Base-by-base conservation (phyloP, 2,888 invertebrate species). In the Drosophila ustulata region DNA sequence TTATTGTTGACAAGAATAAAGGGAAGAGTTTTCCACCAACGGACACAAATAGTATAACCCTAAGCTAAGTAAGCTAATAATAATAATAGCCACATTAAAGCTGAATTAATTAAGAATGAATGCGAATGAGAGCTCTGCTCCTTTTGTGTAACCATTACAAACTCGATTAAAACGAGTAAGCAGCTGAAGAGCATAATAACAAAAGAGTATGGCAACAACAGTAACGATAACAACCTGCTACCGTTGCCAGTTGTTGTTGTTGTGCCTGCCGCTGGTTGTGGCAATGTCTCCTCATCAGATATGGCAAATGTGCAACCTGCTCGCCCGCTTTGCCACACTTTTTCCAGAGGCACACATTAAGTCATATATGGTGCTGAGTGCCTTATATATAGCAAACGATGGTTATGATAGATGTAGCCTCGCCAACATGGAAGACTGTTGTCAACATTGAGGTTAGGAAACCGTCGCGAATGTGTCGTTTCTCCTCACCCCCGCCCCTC, bases 361-460 rank as follows among this genome's bases (percentile, higher is more conserved):
- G 34, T 78, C 75, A 58, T 78, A 78, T 78, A 75, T 78, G 75
- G 75, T 9, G 30, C 39, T 43, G 56, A 65, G 63, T 57, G 63
- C 63, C 62, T 56, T 57, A 74, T 30, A 30, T 26, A 46, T 26
- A 45, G 32, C 45, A 34, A 77, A 77, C 62, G 56, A 66, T 65
- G 32, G 39, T 37, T 39, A 43, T 59, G 49, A 59, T 71, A 62
- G 72, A 72, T 70, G 39, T 41, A n/a, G 32, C 50, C 34, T 18
- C 55, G 68, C 49, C 66, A 67, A 46, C 49, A 55, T 64, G 45
- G 65, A 52, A 64, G 64, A 57, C 68, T 61, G 55, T 70, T 77
- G 80, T 49, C 83, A 75, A 18, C 71, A 88, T 82, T 89, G 89
- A 77, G 89, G 85, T 85, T 85, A 89, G 78, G 75, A 87, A 89